Percentiles rank a stretch among this genome's conserved stretches.
Conservation (phyloP, 2,888 invertebrate genomes). For the Orchesellides sinensis region DNA sequence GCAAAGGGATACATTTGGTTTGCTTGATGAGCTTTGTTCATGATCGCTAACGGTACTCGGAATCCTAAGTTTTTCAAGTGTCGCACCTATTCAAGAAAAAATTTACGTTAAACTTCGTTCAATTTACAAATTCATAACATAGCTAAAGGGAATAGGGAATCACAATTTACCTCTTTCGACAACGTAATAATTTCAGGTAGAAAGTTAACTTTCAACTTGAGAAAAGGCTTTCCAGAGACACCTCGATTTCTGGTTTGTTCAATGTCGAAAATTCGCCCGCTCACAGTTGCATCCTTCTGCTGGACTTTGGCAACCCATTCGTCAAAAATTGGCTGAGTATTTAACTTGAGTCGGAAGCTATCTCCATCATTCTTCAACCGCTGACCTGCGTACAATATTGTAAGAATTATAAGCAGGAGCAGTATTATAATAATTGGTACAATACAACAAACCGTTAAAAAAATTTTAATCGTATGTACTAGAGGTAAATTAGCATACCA, state of each 20-base stretch:
- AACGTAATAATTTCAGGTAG: slow-evolving; percentile 98
- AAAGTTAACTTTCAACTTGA: slow-evolving; percentile 95
- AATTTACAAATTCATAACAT: not conserved
- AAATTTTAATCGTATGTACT: not conserved
- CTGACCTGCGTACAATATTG: slow-evolving; percentile 78
- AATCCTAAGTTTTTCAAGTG: slow-evolving; percentile 97
- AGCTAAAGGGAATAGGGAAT: not conserved
- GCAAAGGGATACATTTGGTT: slow-evolving; percentile 99
- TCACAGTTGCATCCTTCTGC: slow-evolving; percentile 94
- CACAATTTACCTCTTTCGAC: slow-evolving; percentile 94
- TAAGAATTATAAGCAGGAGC: not conserved
- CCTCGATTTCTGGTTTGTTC: slow-evolving; percentile 81
- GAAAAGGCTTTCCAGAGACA: slow-evolving; percentile 67
- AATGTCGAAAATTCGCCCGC: slow-evolving; percentile 95
- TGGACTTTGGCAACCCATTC: slow-evolving; percentile 98
- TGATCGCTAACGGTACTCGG: slow-evolving; percentile 97
- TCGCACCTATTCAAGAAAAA: slow-evolving; percentile 80
- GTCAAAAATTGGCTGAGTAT: slow-evolving; percentile 98
- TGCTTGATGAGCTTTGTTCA: slow-evolving; percentile 99
- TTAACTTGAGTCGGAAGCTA: slow-evolving; percentile 96
- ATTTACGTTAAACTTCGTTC: slow-evolving; percentile 2
- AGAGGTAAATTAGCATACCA: too few relatives aligned
- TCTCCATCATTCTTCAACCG: slow-evolving; percentile 98
- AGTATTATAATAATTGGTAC: too few relatives aligned
- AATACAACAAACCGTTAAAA: too few relatives aligned